These are phyloP conservation scores for Micoletzkya japonica DNA, from an alignment of 2,888 invertebrate species.

Conservation along the genomic window DNA sequence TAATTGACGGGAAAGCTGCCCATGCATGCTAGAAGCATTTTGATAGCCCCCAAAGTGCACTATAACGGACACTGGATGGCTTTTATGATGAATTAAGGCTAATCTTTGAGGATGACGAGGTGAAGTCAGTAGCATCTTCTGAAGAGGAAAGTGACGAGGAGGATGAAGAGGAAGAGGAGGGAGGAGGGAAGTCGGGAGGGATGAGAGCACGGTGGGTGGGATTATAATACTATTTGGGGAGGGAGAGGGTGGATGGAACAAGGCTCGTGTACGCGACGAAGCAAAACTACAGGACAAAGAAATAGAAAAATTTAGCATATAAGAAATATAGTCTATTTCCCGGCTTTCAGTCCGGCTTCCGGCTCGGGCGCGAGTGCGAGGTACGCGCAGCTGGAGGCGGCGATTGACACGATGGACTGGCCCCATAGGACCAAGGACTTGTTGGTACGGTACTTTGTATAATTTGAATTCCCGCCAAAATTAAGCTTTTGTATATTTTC, in stretches of 20 bases:
- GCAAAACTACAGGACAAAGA: neutral
- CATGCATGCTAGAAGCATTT: too few species aligned
- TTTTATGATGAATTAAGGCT: too few species aligned
- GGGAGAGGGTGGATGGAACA: neutral
- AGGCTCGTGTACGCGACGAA: neutral
- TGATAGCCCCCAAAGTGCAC: too few species aligned
- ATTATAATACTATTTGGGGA: neutral
- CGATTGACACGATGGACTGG: constrained; percentile 2
- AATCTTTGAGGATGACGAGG: too few species aligned
- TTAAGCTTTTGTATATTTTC: too few species aligned
- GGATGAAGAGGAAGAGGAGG: constrained; percentile 12
- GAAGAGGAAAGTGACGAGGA: constrained; percentile 6
- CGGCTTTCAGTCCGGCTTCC: too few species aligned
- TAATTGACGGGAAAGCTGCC: too few species aligned
- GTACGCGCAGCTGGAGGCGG: constrained; percentile 5
- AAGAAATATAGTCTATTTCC: too few species aligned
- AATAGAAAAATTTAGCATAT: neutral
- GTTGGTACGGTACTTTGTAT: neutral
- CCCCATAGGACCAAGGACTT: neutral
- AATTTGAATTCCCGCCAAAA: neutral
- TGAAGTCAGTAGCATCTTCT: too few species aligned
- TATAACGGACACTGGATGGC: too few species aligned
- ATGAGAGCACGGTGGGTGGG: neutral
- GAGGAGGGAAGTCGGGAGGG: neutral
- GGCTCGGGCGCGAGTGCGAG: neutral